Evolutionary conservation across 1,140 invertebrate genomes (phyloP), one percentile per base, ranked within the genome.

Genomic region (Leptopilina clavipes): DNA sequence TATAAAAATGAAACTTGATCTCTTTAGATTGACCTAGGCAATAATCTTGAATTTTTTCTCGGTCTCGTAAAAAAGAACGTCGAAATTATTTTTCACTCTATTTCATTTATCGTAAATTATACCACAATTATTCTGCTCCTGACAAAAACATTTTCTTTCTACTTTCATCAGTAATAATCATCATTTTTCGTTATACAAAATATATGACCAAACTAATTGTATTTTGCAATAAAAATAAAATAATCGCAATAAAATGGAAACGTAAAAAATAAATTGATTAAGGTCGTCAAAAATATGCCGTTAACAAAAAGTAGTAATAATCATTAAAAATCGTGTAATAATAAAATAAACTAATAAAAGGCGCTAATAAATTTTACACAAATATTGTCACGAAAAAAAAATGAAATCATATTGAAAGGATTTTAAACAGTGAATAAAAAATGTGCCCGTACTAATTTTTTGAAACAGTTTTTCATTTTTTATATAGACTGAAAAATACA

Each of bases 401-500:
- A 40, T 48, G 12, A n/a, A 48, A 48, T n/a, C n/a, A n/a, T n/a
- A n/a, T 48, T 48, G 12, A 44, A 14, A 48, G 1, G 3, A n/a
- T n/a, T n/a, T 48, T 48, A 48, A 48, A 48, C 14, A 48, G 9
- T 48, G 1, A n/a, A 48, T 48, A 48, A 59, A 59, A 59, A 59
- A 59, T 25, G 8, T 19, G 2, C 10, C 1, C 1, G 6, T 6
- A 10, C 6, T 25, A 25, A 12, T 31, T 3, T 12, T 59, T 5
- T 25, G 12, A 31, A 0, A 44, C 70, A 45, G 44, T 45, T 45
- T 65, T n/a, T 17, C 12, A 19, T 44, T 44, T 25, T 74, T 74
- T n/a, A n/a, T 74, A 74, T 74, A 19, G 56, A 11, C 12, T 22
- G 56, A 14, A 59, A 59, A 59, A 14, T 59, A 25, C 25, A 22